phyloP scores from a whole-genome alignment of 2,888 invertebrate genomes.

The Nasonia oneida region DNA sequence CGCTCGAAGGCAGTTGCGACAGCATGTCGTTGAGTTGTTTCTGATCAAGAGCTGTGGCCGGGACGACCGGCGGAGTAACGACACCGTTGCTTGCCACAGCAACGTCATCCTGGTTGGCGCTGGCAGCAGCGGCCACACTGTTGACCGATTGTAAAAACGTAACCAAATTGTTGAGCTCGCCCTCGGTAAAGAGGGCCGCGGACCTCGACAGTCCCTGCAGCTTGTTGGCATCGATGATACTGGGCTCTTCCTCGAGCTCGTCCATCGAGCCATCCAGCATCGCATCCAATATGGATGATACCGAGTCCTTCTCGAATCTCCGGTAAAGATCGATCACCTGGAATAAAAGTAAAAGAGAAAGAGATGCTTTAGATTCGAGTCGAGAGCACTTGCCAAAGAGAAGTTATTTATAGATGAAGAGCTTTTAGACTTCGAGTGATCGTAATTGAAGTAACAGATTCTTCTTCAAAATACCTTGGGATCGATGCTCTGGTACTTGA shows the following conservation, averaged over 20 bases:
- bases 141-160: slow-evolving; percentile 80
- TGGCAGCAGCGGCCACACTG: slow-evolving; percentile 35
- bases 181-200: slow-evolving; percentile 85
- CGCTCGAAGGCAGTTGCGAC: slow-evolving; percentile 77
- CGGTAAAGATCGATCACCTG: slow-evolving; percentile 85
- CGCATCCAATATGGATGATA: slow-evolving; percentile 88
- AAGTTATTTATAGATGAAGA: background rate
- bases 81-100: background rate
- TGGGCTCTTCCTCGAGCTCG: slow-evolving; percentile 79
- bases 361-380: background rate
- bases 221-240: slow-evolving; percentile 78
- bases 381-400: background rate
- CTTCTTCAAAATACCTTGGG: slow-evolving; percentile 80
- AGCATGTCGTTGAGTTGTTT: slow-evolving; percentile 80
- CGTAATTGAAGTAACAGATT: background rate
- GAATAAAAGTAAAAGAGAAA: background rate
- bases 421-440: background rate
- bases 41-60: slow-evolving; percentile 73
- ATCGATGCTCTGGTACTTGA: slow-evolving; percentile 90
- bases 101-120: slow-evolving; percentile 65
- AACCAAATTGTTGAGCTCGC: slow-evolving; percentile 84
- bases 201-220: slow-evolving; percentile 83
- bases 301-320: slow-evolving; percentile 89
- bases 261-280: slow-evolving; percentile 81
- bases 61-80: background rate